Evolutionary conservation across 1,140 invertebrate species (phyloP).

Genomic region (Cydia strobilella): DNA sequence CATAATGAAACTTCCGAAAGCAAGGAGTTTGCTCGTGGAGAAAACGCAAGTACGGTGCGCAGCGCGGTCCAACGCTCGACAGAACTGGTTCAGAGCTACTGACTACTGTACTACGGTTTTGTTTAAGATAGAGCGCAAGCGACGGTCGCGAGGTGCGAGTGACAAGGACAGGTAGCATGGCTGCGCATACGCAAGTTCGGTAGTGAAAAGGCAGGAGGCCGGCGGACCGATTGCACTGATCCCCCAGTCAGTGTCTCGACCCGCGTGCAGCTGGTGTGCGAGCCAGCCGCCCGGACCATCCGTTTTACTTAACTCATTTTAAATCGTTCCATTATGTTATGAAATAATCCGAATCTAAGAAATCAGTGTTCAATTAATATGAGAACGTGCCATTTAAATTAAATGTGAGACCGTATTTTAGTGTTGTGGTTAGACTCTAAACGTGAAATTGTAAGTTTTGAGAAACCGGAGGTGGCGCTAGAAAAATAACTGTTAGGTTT

Average conservation of each 20-base stretch:
- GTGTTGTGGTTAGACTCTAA: slow-evolving; percentile 57
- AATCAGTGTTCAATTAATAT: slow-evolving; percentile 57
- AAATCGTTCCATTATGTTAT: slow-evolving; percentile 58
- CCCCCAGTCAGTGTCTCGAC: slow-evolving; percentile 72
- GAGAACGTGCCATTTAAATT: slow-evolving; percentile 42
- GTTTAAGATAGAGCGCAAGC: slow-evolving; percentile 42
- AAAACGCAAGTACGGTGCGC: slow-evolving; percentile 57
- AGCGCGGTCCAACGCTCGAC: slow-evolving; percentile 60
- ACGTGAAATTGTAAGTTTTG: slow-evolving; percentile 49
- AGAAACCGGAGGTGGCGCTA: slow-evolving; percentile 56
- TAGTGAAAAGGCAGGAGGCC: slow-evolving; percentile 60
- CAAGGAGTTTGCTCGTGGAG: slow-evolving; percentile 59
- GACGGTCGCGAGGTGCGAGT: slow-evolving; percentile 26
- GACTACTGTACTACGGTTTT: slow-evolving; percentile 69
- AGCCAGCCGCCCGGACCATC: slow-evolving; percentile 52
- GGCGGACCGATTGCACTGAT: slow-evolving; percentile 54
- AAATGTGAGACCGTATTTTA: slow-evolving; percentile 50
- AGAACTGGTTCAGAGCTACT: slow-evolving; percentile 70
- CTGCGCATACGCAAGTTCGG: slow-evolving; percentile 66
- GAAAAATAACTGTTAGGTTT: slow-evolving; percentile 73
- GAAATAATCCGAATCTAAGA: slow-evolving; percentile 62
- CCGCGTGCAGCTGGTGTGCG: slow-evolving; percentile 65
- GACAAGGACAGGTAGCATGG: slow-evolving; percentile 52
- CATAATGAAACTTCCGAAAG: slow-evolving; percentile 58
- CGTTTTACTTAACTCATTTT: slow-evolving; percentile 64